Evolutionary conservation across 2,113 vertebrate genomes (phyloP).

Genomic region (Ibidorhyncha struthersii): DNA sequence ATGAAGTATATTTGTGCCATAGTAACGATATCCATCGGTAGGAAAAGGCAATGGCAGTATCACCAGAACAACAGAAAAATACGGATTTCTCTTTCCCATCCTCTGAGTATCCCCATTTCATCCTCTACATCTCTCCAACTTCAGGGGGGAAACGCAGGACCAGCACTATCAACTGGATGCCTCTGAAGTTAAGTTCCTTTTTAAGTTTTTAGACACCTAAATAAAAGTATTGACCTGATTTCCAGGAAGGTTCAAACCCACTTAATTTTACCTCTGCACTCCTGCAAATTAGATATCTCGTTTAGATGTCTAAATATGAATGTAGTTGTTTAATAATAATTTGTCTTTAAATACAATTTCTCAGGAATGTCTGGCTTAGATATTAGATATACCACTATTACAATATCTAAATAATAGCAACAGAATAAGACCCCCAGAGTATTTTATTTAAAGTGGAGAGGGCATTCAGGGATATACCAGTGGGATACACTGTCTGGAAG

Average conservation of each 20-base stretch:
- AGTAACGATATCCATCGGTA: not conserved
- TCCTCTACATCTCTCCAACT: not conserved
- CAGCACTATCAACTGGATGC: not conserved
- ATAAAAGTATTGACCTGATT: not conserved
- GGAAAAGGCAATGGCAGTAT: not conserved
- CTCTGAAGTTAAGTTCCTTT: not conserved
- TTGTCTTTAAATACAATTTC: not conserved
- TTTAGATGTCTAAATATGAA: not conserved
- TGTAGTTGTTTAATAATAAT: not conserved
- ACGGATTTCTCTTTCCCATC: not conserved
- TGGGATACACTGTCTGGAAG: fast-evolving
- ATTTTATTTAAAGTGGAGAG: not conserved
- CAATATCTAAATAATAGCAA: not conserved
- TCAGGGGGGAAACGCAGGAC: not conserved
- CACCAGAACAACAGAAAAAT: not conserved
- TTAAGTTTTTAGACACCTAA: not conserved
- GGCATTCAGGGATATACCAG: not conserved
- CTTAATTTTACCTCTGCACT: not conserved
- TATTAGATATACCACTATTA: not conserved
- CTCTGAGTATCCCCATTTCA: not conserved
- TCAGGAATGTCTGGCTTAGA: not conserved
- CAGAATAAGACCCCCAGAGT: not conserved
- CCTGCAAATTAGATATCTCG: not conserved
- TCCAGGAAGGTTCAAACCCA: not conserved
- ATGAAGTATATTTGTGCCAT: not conserved